A percentile compares a stretch with the other conserved stretches of the same genome.
Conservation (phyloP, 2,888 invertebrate genomes). For the Apotomis betuletana region DNA sequence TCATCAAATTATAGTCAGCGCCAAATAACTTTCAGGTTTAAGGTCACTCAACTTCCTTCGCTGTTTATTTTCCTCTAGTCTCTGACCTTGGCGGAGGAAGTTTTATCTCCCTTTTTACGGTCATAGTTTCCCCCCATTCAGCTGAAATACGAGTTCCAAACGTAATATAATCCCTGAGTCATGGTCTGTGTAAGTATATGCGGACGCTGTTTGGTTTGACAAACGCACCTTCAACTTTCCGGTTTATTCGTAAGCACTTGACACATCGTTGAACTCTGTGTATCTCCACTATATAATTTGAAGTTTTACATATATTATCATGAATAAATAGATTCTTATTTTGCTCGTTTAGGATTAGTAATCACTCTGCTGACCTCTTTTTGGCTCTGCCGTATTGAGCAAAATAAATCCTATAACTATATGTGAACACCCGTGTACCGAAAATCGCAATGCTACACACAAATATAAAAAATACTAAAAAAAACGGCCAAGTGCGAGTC, state of each 20-base stretch:
- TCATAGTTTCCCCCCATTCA: neutral
- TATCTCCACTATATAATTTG: too few species aligned
- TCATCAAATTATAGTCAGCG: neutral
- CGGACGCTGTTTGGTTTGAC: neutral
- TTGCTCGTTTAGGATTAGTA: too few species aligned
- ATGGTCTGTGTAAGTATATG: neutral
- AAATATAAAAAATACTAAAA: too few species aligned
- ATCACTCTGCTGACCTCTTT: too few species aligned
- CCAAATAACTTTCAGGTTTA: neutral
- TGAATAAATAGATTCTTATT: too few species aligned
- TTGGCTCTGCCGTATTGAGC: too few species aligned
- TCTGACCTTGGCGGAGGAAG: neutral
- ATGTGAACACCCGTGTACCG: too few species aligned
- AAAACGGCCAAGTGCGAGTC: too few species aligned
- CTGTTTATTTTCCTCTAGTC: conserved; percentile 3
- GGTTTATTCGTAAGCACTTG: neutral
- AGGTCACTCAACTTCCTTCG: neutral
- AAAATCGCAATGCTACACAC: too few species aligned
- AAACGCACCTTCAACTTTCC: neutral
- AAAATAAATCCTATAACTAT: too few species aligned
- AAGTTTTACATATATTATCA: too few species aligned
- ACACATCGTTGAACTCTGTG: too few species aligned
- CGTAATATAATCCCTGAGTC: neutral
- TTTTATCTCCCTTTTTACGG: neutral
- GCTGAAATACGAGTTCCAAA: neutral